Base-by-base conservation (phyloP, 2,113 vertebrate genomes). In the Asarcornis scutulata region DNA sequence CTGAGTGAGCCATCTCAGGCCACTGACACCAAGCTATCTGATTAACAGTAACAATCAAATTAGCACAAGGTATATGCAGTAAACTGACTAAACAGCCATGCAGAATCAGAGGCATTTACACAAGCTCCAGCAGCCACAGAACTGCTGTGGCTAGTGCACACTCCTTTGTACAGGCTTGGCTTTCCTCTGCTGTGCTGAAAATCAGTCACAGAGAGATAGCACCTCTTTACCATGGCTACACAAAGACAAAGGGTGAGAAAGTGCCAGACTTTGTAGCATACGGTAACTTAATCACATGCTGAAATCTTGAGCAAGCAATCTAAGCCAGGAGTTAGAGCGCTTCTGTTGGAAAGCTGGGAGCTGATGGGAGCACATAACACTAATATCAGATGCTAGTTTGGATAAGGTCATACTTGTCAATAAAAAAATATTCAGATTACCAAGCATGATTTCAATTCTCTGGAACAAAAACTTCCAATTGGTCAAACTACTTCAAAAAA, bases 171-270 rank as follows among this genome's bases (percentile, higher is more conserved):
- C 31, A 3, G 46, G 27, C 85, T 62, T 11, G 1, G 18, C 20
- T 75, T 46, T 32, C 34, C 66, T 31, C 67, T 12, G 38, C 52
- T 1, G 1, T 5, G 15, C 50, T 22, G 46, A 9, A 50, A 25
- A 27, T 17, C 62, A 2, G 1, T 4, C 9, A 0, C 1, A 5
- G 59, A 18, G 27, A 29, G 46, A 22, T 40, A 68, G 53, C 31
- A 23, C 10, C 66, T 21, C 32, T 5, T 3, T 3, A 13, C 46
- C 26, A 18, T 0, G 0, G 46, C 59, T 60, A 31, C 5, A 2
- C 0, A 1, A 21, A 69, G 84, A 32, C 0, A 0, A 13, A 0
- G 48, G 0, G 0, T 1, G 44, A 66, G 46, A 23, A 66, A 50
- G 75, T 2, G 0, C 15, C 69, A 31, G 53, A 9, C 48, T 17